A percentile compares a stretch with the other conserved stretches of the same genome.
Evolutionary conservation across 1,140 invertebrate species (phyloP).

Genomic region (Bombus difficillimus): DNA sequence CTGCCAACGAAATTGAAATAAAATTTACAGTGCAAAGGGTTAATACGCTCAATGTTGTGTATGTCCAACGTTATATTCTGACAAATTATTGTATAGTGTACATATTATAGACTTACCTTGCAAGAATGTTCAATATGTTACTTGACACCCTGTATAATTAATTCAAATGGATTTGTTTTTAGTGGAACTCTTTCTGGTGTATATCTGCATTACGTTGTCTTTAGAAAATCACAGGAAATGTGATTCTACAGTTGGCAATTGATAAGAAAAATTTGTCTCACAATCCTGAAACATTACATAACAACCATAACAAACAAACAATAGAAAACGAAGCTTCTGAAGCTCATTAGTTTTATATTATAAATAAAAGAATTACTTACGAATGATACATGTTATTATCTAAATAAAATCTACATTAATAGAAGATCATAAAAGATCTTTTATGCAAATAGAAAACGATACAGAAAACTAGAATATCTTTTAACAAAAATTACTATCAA

Average conservation of each 20-base stretch:
- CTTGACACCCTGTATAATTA: not conserved
- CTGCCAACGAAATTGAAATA: too few relatives aligned
- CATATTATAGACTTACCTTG: too few relatives aligned
- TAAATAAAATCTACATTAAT: not conserved
- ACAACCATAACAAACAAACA: too few relatives aligned
- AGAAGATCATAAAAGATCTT: not conserved
- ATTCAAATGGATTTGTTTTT: not conserved
- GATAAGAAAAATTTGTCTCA: too few relatives aligned
- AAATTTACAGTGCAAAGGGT: too few relatives aligned
- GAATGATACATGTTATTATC: not conserved
- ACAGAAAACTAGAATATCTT: not conserved
- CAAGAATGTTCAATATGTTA: too few relatives aligned
- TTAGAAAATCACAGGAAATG: too few relatives aligned
- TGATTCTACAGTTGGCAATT: too few relatives aligned
- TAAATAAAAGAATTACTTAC: not conserved
- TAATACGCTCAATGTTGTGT: too few relatives aligned
- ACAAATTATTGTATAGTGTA: too few relatives aligned
- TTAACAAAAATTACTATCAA: not conserved
- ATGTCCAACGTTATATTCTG: too few relatives aligned
- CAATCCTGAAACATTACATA: not conserved
- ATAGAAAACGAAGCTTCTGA: not conserved
- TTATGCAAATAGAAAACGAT: not conserved
- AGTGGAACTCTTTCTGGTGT: not conserved
- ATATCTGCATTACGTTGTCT: too few relatives aligned
- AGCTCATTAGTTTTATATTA: not conserved